A percentile compares a stretch with the other conserved stretches of the same genome.
Evolutionary conservation across 2,888 invertebrate genomes (phyloP).

Genomic region (Drosophila suboccidentalis): DNA sequence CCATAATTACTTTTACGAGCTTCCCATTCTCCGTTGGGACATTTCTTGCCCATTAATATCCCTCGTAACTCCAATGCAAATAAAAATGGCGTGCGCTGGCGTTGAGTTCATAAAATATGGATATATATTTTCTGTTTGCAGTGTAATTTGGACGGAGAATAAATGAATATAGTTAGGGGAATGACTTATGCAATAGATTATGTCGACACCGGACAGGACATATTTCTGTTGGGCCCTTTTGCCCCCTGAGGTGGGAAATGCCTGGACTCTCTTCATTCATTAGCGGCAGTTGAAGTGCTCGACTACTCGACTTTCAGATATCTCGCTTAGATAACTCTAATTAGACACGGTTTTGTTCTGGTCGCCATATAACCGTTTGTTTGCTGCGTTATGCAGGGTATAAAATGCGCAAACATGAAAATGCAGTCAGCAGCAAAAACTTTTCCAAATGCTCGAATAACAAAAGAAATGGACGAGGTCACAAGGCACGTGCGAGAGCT

Average conservation of each 20-base stretch:
- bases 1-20: conserved; percentile 45
- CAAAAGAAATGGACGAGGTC: conserved; percentile 60
- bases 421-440: conserved; percentile 30
- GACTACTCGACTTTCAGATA: neutral
- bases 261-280: conserved; percentile 8
- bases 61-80: conserved; percentile 60
- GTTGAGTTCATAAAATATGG: conserved; percentile 51
- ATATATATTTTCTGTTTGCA: conserved; percentile 67
- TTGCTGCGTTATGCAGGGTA: conserved; percentile 12
- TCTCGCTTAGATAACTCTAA: neutral
- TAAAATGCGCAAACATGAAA: conserved; percentile 42
- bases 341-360: neutral
- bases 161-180: conserved; percentile 52
- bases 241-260: conserved; percentile 6
- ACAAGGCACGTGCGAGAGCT: conserved; percentile 53
- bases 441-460: conserved; percentile 31
- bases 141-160: conserved; percentile 62
- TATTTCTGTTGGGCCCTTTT: neutral
- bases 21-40: neutral
- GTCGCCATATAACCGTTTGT: conserved; percentile 1
- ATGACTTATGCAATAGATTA: conserved; percentile 53
- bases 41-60: conserved; percentile 39
- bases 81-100: conserved; percentile 60
- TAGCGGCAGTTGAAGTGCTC: conserved; percentile 16
- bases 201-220: conserved; percentile 32